Evolutionary conservation across 2,888 invertebrate genomes (phyloP), one percentile per base, ranked within the genome.

Genomic region (Sarcophaga caerulescens): DNA sequence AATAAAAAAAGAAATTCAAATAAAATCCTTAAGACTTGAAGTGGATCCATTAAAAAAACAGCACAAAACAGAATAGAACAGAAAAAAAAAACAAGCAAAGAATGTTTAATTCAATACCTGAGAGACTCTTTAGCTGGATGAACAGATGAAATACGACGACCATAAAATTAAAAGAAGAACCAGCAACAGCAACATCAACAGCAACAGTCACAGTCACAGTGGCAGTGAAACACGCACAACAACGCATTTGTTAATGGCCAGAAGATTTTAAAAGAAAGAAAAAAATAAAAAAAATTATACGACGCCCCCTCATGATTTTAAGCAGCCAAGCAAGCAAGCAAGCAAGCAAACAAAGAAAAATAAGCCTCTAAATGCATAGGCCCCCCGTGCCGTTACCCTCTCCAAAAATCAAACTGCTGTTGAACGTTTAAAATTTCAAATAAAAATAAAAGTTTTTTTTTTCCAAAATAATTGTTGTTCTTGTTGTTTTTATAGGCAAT

Each of bases 221-320:
- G 66, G 59, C 52, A 63, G 4, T 35, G 52, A 52, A 62, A 52
- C 25, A 25, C 21, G 35, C 35, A 66, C 17, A 59, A 35, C 35
- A 35, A 59, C 44, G 59, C 69, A 69, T 10, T 25, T 75, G 81
- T 84, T 81, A 86, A 86, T 84, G 86, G 84, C 77, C 66, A 78
- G 57, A 84, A 71, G 17, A 14, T 17, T 52, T 52, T 14, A 52
- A 52, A 52, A 69, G 62, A 23, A 19, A 60, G 12, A 60, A 76
- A 71, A 77, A 21, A 65, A 19, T 12, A 21, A 47, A 68, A 63
- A 23, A 47, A 10, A 78, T 52, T 59, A 73, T 35, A 35, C 35
- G 35, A 35, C 35, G 35, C 62, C 23, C 23, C 52, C 17, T 14
- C 52, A 52, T 17, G 17, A 52, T 52, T 52, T 14, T 17, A n/a